Conservation (phyloP, 2,888 invertebrate genomes). For the Stenolophus ochropezus region DNA sequence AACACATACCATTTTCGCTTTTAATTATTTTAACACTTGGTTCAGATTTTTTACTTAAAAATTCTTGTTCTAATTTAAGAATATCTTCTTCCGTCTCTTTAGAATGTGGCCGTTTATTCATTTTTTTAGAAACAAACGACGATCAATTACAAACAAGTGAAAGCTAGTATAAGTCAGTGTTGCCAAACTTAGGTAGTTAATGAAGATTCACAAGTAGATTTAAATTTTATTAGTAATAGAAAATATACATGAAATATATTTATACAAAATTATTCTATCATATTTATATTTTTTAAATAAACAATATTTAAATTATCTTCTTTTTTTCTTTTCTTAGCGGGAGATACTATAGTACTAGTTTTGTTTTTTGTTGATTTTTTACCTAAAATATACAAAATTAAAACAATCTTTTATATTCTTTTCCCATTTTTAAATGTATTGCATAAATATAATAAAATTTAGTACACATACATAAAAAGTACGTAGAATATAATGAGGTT, state of each 20-base stretch:
- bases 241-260: neutral
- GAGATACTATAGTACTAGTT: neutral
- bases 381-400: neutral
- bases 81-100: conserved; percentile 85
- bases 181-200: too few species aligned
- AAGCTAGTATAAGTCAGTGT: neutral
- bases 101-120: conserved; percentile 77
- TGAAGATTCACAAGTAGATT: too few species aligned
- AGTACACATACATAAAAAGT: too few species aligned
- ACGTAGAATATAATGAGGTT: too few species aligned
- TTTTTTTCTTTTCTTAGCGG: neutral
- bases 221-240: too few species aligned
- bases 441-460: too few species aligned
- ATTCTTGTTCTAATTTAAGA: conserved; percentile 83
- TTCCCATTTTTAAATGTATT: too few species aligned
- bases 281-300: neutral
- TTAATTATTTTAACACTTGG: conserved; percentile 80
- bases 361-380: neutral
- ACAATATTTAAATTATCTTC: neutral
- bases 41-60: conserved; percentile 75
- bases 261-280: neutral
- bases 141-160: neutral
- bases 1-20: conserved; percentile 54
- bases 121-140: neutral
- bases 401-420: too few species aligned